Evolutionary conservation across 92 coral and sea anemone genomes (phyloP).

Genomic region (Phenganax stokvisi): DNA sequence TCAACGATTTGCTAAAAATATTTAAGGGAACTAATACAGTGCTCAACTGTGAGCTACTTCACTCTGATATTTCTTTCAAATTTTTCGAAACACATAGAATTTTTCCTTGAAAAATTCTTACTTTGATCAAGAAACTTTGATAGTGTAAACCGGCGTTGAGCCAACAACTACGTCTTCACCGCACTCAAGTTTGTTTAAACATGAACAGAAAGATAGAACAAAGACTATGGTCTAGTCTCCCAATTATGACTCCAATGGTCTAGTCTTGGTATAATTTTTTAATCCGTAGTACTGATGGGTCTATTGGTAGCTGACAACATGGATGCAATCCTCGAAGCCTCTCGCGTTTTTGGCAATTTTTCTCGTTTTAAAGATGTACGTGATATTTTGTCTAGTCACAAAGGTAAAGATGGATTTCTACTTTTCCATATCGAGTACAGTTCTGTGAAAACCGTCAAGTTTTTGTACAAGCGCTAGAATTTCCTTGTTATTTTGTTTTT

Average conservation of each 20-base stretch:
- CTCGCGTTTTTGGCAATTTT: constrained; percentile 91
- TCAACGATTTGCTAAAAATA: too few relatives aligned
- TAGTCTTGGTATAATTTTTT: not conserved
- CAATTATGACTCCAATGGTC: not conserved
- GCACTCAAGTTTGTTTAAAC: too few relatives aligned
- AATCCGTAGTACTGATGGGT: constrained; percentile 68
- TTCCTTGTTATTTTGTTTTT: not conserved
- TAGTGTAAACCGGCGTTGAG: too few relatives aligned
- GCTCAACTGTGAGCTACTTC: too few relatives aligned
- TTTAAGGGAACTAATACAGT: too few relatives aligned
- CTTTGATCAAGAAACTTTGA: too few relatives aligned
- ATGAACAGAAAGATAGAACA: not conserved
- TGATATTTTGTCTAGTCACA: constrained; percentile 63
- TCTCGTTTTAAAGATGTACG: constrained; percentile 78
- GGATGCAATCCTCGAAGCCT: constrained; percentile 98
- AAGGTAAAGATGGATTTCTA: constrained; percentile 49
- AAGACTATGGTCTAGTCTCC: not conserved
- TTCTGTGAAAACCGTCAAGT: too few relatives aligned
- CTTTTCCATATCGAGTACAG: not conserved
- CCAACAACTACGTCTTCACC: too few relatives aligned
- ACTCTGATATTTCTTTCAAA: not conserved
- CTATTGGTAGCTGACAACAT: constrained; percentile 85
- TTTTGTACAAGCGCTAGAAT: not conserved
- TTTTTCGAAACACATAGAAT: too few relatives aligned
- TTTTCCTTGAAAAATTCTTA: too few relatives aligned